A percentile compares a stretch with the other conserved stretches of the same genome.
These are phyloP conservation scores for Octodon degus DNA, from an alignment of 2,113 vertebrate genomes.

Conservation along the genomic window DNA sequence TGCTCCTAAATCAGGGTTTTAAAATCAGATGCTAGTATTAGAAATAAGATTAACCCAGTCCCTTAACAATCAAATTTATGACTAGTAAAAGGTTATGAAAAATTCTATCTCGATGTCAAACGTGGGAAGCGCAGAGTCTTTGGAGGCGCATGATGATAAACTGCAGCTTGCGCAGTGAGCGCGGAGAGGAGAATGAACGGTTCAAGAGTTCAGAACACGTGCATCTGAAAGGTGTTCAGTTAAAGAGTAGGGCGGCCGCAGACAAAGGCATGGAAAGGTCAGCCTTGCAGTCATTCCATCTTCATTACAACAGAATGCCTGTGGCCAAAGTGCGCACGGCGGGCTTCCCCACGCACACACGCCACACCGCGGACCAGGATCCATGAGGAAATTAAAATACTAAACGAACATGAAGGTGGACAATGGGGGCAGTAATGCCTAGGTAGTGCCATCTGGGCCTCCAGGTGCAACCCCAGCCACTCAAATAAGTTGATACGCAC, in stretches of 20 bases:
- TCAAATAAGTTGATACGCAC: conserved; percentile 24
- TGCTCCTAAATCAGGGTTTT: conserved; percentile 83
- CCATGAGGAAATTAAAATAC: neutral
- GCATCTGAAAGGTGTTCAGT: conserved; percentile 86
- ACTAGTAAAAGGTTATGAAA: conserved; percentile 87
- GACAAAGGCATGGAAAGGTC: conserved; percentile 89
- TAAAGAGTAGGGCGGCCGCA: conserved; percentile 85
- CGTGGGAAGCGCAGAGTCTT: conserved; percentile 85
- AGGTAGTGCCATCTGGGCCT: fast-evolving
- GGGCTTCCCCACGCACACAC: conserved; percentile 56
- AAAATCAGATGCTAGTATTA: conserved; percentile 82
- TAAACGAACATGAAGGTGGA: neutral
- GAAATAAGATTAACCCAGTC: conserved; percentile 86
- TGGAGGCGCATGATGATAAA: conserved; percentile 87
- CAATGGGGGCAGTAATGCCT: neutral
- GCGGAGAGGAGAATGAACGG: conserved; percentile 83
- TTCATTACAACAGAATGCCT: conserved; percentile 84
- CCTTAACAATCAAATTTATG: conserved; percentile 89
- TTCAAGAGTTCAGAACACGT: conserved; percentile 89
- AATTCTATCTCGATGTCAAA: conserved; percentile 86
- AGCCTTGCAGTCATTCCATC: conserved; percentile 84
- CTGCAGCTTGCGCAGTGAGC: conserved; percentile 84
- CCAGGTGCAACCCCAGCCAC: neutral
- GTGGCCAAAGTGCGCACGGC: conserved; percentile 63
- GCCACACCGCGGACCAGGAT: neutral